Conservation (phyloP, 2,888 invertebrate genomes). For the Colletes collaris region DNA sequence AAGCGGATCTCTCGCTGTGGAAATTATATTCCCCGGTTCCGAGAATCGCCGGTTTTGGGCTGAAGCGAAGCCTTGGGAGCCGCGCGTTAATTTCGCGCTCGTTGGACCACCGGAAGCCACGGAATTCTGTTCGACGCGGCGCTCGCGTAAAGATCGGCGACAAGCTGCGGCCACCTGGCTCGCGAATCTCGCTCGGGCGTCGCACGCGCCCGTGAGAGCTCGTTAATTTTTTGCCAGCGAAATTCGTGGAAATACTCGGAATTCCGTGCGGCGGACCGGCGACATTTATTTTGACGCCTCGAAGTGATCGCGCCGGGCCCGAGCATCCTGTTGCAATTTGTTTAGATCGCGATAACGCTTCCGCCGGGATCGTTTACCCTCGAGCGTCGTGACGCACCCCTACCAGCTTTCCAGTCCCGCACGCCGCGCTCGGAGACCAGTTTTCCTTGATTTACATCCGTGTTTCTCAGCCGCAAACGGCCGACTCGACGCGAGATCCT, state of each 20-base stretch:
- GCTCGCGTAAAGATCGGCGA: conserved; percentile 54
- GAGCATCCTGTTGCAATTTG: conserved; percentile 44
- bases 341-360: conserved; percentile 51
- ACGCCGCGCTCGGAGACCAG: conserved; percentile 7
- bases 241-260: conserved; percentile 43
- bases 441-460: conserved; percentile 38
- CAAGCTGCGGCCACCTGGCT: conserved; percentile 45
- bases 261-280: conserved; percentile 20
- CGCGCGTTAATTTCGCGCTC: conserved; percentile 51
- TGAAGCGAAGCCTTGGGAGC: conserved; percentile 6
- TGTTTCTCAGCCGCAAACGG: conserved; percentile 3
- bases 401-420: conserved; percentile 1
- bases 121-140: conserved; percentile 54
- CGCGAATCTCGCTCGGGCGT: conserved; percentile 31
- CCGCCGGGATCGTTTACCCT: conserved; percentile 31
- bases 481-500: background rate
- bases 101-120: conserved; percentile 56
- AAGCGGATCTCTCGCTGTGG: conserved; percentile 33
- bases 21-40: conserved; percentile 48
- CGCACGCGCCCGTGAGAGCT: conserved; percentile 3
- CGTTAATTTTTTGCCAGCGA: conserved; percentile 15
- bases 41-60: conserved; percentile 8
- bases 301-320: conserved; percentile 26
- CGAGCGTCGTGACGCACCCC: conserved; percentile 10
- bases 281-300: conserved; percentile 37